phyloP scores from a whole-genome alignment of 1,140 invertebrate genomes.

The Scylla paramamosain region DNA sequence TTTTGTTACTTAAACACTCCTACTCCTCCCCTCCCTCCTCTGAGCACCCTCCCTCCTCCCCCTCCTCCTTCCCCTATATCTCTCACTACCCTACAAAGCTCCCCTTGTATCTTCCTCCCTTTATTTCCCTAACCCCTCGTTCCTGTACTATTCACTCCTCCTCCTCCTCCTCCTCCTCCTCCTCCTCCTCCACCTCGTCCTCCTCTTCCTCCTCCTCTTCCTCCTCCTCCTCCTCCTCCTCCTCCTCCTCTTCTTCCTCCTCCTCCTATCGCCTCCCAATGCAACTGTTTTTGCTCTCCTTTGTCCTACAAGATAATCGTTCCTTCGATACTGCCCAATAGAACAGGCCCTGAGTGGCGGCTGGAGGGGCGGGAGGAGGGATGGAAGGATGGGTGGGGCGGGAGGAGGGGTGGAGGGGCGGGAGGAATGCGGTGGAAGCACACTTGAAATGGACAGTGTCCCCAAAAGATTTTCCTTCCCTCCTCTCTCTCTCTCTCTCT shows the following conservation, averaged over 20 bases:
- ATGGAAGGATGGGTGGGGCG: background rate
- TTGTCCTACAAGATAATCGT: slow-evolving; percentile 33
- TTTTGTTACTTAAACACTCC: slow-evolving; percentile 9
- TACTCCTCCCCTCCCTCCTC: background rate
- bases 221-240: background rate
- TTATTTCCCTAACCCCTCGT: background rate
- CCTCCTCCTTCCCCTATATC: background rate
- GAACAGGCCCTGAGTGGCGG: background rate
- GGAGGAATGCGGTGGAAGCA: background rate
- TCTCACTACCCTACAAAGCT: background rate
- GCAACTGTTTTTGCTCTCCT: slow-evolving; percentile 32
- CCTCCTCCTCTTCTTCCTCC: background rate
- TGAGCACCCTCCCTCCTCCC: background rate
- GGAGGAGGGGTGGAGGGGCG: background rate
- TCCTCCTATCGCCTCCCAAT: background rate
- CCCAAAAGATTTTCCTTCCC: background rate
- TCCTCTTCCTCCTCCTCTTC: background rate
- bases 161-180: background rate
- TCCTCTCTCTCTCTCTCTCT: background rate
- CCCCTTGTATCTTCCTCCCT: background rate
- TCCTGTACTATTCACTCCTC: background rate
- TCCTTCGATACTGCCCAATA: background rate
- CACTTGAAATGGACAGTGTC: background rate
- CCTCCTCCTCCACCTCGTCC: background rate
- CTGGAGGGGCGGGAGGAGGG: slow-evolving; percentile 11